Base-by-base conservation (phyloP, 2,797 vertebrate genomes). In the Chanos chanos region DNA sequence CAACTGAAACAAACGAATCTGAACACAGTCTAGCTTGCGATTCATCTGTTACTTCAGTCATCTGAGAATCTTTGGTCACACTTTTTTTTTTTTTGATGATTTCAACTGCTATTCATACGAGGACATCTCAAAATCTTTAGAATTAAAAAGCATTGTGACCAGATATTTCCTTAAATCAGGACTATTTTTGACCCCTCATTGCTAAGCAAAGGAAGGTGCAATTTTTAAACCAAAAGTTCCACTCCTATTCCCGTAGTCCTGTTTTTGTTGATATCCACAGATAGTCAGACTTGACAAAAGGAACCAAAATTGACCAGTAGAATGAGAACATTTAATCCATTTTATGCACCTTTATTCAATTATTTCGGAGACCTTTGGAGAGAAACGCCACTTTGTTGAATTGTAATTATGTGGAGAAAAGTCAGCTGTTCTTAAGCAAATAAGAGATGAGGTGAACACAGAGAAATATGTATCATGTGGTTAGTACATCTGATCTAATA, bases 221-320 rank as follows among this genome's bases (percentile, higher is more conserved):
- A n/a, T n/a, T n/a, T n/a, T n/a, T n/a, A n/a, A n/a, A n/a, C n/a
- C n/a, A n/a, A n/a, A n/a, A n/a, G n/a, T n/a, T n/a, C n/a, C n/a
- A n/a, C n/a, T n/a, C n/a, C n/a, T n/a, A n/a, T n/a, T n/a, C n/a
- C n/a, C n/a, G n/a, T n/a, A n/a, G n/a, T n/a, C n/a, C n/a, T n/a
- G n/a, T n/a, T 15, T 22, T 5, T 21, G 37, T 19, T 2, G 12
- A 30, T 31, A 10, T 13, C 41, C 12, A 25, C 45, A 5, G 9
- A 10, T 13, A 49, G 45, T 53, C 33, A 49, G 25, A 52, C 60
- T 27, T 25, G 39, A 72, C 33, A 48, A 53, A 36, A 16, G 45
- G 24, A 64, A 34, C 37, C 44, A 34, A 63, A 71, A 54, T 34
- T 59, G 36, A 68, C 66, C 65, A 61, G 51, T 57, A 72, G 52